Base-by-base conservation (phyloP, 1,140 invertebrate species). In the Drosophila bipectinata region DNA sequence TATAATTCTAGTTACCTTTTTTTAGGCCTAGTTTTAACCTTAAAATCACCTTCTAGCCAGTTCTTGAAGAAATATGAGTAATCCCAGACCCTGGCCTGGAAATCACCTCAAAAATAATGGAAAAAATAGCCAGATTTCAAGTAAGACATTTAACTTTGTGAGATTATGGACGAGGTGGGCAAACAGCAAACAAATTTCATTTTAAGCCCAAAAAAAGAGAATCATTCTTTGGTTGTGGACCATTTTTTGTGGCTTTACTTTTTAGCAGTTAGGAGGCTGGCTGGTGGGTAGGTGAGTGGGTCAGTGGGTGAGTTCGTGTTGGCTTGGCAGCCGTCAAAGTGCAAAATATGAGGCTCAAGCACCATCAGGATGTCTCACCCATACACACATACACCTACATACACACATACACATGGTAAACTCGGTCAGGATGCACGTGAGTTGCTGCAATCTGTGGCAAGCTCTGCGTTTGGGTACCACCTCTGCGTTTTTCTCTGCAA, bases 391-490 rank as follows among this genome's bases (percentile, higher is more conserved):
- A 26, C 14, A 4, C 24, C 30, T 34, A 18, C 9, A 30, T 15
- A 18, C 28, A 26, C 14, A 4, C 24, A 37, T 34, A 15, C 18
- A 47, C 18, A 24, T 3, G 48, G 26, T 12, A n/a, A 55, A 47
- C 39, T 47, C 34, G 67, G 51, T 48, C 52, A 41, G 45, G 47
- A 55, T 71, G 81, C 77, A 80, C 72, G 81, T 85, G 80, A 68
- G 58, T 52, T 58, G 48, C 72, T 61, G 72, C 55, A 84, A 80
- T 80, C 81, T 80, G 81, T 69, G 56, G 68, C 55, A 61, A 63
- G 73, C 74, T 73, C 75, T 15, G 15, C 15, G 77, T 41, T 41
- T 41, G 7, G 14, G 12, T 12, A 41, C 2, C n/a, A 0, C 6
- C 41, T 15, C 44, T 21, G 18, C 15, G 44, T 32, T 14, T 51